Evolutionary conservation across 2,113 vertebrate genomes (phyloP).

Genomic region (Phalacrocorax aristotelis): DNA sequence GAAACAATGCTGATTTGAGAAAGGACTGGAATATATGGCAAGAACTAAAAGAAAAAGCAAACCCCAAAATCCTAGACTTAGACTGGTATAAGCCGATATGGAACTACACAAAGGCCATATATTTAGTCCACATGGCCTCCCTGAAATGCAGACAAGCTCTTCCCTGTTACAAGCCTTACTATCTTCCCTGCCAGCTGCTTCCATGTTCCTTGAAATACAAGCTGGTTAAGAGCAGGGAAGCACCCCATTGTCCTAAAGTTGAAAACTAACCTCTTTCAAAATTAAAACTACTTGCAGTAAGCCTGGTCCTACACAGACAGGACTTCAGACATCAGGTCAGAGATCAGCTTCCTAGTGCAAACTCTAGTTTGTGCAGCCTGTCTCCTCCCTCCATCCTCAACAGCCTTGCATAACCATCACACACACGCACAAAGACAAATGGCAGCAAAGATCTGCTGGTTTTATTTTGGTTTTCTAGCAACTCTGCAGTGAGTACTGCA

Average conservation of each 20-base stretch:
- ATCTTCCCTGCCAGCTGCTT: not conserved
- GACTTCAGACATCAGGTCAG: not conserved
- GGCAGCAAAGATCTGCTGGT: not conserved
- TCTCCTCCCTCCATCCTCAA: not conserved
- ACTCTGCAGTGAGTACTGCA: not conserved
- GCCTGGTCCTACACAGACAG: not conserved
- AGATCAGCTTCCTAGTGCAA: not conserved
- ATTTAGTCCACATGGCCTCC: not conserved
- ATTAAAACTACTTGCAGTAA: not conserved
- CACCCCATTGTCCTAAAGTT: not conserved
- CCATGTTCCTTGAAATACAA: not conserved
- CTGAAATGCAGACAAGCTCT: not conserved
- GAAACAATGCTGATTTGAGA: not conserved
- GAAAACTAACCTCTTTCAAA: not conserved
- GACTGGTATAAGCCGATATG: not conserved
- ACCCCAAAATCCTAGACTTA: not conserved
- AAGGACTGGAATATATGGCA: not conserved
- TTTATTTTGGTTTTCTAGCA: conserved; percentile 33
- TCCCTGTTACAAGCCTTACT: not conserved
- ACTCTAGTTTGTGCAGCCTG: not conserved
- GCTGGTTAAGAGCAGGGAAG: not conserved
- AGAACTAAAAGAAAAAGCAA: not conserved
- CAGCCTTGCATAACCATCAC: not conserved
- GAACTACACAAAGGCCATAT: not conserved
- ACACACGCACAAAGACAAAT: no score